Evolutionary conservation across 2,113 vertebrate species (phyloP).

Genomic region (Nannobrachium achirus): DNA sequence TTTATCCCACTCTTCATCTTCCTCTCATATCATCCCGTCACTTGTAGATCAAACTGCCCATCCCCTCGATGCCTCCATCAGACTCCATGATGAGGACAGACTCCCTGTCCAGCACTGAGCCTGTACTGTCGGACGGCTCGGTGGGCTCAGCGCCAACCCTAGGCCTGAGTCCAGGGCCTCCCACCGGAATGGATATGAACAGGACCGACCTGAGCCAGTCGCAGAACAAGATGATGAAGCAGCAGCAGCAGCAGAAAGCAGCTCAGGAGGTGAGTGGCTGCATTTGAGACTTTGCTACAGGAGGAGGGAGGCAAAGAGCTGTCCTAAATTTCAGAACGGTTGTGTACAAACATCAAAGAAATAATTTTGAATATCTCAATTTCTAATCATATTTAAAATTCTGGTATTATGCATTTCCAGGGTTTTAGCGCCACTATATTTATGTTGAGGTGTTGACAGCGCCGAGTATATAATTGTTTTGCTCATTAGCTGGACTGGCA

Average conservation of each 20-base stretch:
- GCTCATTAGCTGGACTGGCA: not conserved
- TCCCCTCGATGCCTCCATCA: slow-evolving; percentile 65
- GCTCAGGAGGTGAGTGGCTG: slow-evolving; percentile 78
- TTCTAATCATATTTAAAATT: not conserved
- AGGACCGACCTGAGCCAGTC: slow-evolving; percentile 79
- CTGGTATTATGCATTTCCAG: not conserved
- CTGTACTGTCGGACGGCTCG: slow-evolving; percentile 76
- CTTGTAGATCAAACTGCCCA: slow-evolving; percentile 71
- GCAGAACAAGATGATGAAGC: slow-evolving; percentile 85
- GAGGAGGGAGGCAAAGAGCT: not conserved
- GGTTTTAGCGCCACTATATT: not conserved
- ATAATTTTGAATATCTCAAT: too few species aligned
- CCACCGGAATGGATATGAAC: slow-evolving; percentile 74
- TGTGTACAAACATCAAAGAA: too few species aligned
- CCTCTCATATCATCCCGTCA: slow-evolving; percentile 15
- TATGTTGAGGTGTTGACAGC: not conserved
- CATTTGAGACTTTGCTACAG: not conserved
- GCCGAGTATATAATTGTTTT: not conserved
- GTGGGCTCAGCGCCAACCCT: slow-evolving; percentile 76
- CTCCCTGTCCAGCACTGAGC: slow-evolving; percentile 74
- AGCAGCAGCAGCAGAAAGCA: slow-evolving; percentile 79
- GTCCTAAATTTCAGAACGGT: not conserved
- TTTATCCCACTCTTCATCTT: not conserved
- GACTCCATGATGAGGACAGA: slow-evolving; percentile 76
- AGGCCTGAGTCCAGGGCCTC: slow-evolving; percentile 77